Conservation (phyloP, 1,140 invertebrate genomes). For the Dendrolimus punctatus region DNA sequence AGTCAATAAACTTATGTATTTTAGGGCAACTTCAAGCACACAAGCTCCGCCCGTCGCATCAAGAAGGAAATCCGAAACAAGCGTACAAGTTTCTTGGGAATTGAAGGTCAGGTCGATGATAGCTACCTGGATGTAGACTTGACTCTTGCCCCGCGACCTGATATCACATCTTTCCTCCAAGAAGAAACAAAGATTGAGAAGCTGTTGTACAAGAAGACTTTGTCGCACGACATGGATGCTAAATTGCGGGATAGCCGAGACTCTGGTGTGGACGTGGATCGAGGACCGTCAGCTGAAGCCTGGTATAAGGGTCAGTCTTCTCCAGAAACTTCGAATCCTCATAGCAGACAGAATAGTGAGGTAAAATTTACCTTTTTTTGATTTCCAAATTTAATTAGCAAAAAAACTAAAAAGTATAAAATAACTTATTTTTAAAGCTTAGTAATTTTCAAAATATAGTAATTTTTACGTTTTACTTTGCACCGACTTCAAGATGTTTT, state of each 20-base stretch:
- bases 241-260: conserved; percentile 78
- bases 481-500: too few species aligned
- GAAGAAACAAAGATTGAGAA: conserved; percentile 86
- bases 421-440: too few species aligned
- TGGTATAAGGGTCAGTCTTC: conserved; percentile 75
- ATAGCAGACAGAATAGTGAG: conserved; percentile 85
- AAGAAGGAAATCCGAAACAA: conserved; percentile 89
- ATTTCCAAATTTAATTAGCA: too few species aligned
- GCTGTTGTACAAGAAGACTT: conserved; percentile 76
- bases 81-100: conserved; percentile 88
- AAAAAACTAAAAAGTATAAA: too few species aligned
- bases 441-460: too few species aligned
- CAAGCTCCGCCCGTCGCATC: conserved; percentile 88
- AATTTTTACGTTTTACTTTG: too few species aligned
- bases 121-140: conserved; percentile 78
- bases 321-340: conserved; percentile 77
- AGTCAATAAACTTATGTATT: neutral
- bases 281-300: conserved; percentile 72
- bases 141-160: conserved; percentile 81
- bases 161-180: conserved; percentile 83
- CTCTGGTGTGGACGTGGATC: conserved; percentile 82
- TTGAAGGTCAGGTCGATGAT: conserved; percentile 82
- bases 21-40: conserved; percentile 76
- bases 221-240: conserved; percentile 71
- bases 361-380: conserved; percentile 27